Conservation (phyloP, 1,140 invertebrate species). For the Drosophila melanica region DNA sequence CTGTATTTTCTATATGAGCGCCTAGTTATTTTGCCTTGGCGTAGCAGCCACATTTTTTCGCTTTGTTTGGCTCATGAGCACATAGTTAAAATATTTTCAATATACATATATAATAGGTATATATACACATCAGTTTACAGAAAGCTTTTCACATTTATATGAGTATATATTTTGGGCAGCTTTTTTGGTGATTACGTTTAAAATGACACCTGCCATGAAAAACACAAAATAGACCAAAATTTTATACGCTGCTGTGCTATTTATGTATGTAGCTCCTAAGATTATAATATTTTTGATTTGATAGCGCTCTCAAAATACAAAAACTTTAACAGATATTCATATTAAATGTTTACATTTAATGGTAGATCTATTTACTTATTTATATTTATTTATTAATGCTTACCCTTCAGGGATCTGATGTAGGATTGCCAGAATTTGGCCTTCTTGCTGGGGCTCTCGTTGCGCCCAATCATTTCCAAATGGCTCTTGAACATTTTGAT, state of each 20-base stretch:
- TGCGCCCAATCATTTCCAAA: constrained; percentile 95
- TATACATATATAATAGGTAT: constrained; percentile 28
- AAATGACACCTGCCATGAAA: constrained; percentile 70
- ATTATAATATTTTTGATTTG: constrained; percentile 20
- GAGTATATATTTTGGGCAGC: constrained; percentile 23
- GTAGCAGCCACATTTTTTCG: constrained; percentile 52
- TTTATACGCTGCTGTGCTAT: constrained; percentile 40
- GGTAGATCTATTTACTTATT: background rate
- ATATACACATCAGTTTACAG: constrained; percentile 9
- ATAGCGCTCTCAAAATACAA: constrained; percentile 18
- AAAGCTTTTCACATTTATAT: constrained; percentile 52
- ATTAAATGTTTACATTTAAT: constrained; percentile 3
- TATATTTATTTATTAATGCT: too few species aligned
- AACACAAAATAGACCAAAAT: constrained; percentile 53
- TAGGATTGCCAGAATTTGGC: constrained; percentile 96
- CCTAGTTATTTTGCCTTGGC: constrained; percentile 49
- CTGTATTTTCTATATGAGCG: constrained; percentile 48
- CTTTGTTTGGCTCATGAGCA: constrained; percentile 68
- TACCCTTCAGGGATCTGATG: constrained; percentile 95
- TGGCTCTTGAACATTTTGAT: constrained; percentile 94
- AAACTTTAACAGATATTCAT: background rate
- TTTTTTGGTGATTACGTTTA: constrained; percentile 37
- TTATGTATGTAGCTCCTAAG: constrained; percentile 53
- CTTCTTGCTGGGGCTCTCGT: constrained; percentile 95
- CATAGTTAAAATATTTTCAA: constrained; percentile 72